These are phyloP conservation scores for Phallusia fumigata DNA, from an alignment of 23 tunicate genomes.

Conservation along the genomic window DNA sequence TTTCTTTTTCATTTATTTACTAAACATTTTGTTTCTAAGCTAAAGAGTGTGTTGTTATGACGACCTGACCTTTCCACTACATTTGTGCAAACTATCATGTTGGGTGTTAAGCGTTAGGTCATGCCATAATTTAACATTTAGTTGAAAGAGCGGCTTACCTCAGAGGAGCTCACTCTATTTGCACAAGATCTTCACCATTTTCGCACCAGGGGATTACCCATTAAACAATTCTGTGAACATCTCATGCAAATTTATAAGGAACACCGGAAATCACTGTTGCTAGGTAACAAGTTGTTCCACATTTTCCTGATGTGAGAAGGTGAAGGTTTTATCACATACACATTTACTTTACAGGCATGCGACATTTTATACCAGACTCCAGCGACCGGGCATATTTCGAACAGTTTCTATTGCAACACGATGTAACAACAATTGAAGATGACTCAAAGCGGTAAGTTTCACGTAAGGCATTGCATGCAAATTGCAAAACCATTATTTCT, in stretches of 20 bases:
- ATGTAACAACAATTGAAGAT: conserved; percentile 29
- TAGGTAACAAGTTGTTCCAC: conserved; percentile 53
- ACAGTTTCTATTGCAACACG: conserved; percentile 50
- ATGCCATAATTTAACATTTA: conserved; percentile 1
- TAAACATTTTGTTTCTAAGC: background rate
- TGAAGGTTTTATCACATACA: too few species aligned
- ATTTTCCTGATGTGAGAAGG: too few species aligned
- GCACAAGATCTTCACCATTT: conserved; percentile 80
- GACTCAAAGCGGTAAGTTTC: conserved; percentile 10
- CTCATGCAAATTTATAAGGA: conserved; percentile 65
- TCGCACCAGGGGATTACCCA: conserved; percentile 47
- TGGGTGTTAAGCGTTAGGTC: background rate
- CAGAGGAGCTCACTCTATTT: conserved; percentile 53
- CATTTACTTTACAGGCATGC: conserved; percentile 55
- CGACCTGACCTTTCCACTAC: too few species aligned
- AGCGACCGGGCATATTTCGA: conserved; percentile 61
- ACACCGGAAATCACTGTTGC: conserved; percentile 59
- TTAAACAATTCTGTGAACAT: conserved; percentile 55
- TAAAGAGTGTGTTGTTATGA: background rate
- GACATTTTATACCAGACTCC: conserved; percentile 73
- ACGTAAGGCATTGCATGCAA: background rate
- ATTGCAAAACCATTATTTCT: background rate
- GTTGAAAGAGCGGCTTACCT: conserved; percentile 70
- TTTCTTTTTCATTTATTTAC: too few species aligned
- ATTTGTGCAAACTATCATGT: too few species aligned